Percentiles rank a stretch among this genome's conserved stretches.
Conservation (phyloP, 1,140 invertebrate species). For the Meloidogyne floridensis region DNA sequence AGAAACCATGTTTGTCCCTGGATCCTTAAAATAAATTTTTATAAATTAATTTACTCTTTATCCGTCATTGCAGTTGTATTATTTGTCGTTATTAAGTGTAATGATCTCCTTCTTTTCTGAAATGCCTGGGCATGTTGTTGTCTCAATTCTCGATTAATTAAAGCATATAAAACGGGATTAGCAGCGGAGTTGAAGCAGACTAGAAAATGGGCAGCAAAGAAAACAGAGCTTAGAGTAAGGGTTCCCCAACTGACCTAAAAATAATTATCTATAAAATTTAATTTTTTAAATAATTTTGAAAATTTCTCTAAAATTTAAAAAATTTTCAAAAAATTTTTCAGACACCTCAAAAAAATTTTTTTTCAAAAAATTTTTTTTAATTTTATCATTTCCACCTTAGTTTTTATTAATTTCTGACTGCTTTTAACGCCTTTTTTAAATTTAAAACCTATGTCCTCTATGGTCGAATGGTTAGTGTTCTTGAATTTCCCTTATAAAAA, state of each 20-base stretch:
- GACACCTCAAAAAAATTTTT: too few species aligned
- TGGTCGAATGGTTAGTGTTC: not conserved
- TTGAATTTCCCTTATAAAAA: not conserved
- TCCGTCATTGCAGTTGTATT: slow-evolving; percentile 36
- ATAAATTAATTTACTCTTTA: slow-evolving; percentile 21
- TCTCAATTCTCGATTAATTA: slow-evolving; percentile 63
- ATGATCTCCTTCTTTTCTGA: slow-evolving; percentile 33
- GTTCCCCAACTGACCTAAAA: slow-evolving; percentile 52
- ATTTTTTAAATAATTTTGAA: not conserved
- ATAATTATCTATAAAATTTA: not conserved
- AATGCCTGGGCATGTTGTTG: slow-evolving; percentile 54
- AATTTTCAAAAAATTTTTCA: too few species aligned
- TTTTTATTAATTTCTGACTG: too few species aligned
- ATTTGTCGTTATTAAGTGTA: slow-evolving; percentile 33
- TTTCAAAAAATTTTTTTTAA: too few species aligned
- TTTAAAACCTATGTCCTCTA: not conserved
- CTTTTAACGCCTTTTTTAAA: not conserved
- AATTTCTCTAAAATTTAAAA: too few species aligned
- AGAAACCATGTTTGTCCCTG: too few species aligned
- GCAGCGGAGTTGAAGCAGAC: slow-evolving; percentile 65
- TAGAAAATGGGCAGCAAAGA: slow-evolving; percentile 62
- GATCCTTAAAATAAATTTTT: too few species aligned
- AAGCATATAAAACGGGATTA: slow-evolving; percentile 63
- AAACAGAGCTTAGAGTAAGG: slow-evolving; percentile 57
- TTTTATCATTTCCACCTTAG: too few species aligned